Conservation (phyloP, 2,888 invertebrate genomes). For the Apamea monoglypha region DNA sequence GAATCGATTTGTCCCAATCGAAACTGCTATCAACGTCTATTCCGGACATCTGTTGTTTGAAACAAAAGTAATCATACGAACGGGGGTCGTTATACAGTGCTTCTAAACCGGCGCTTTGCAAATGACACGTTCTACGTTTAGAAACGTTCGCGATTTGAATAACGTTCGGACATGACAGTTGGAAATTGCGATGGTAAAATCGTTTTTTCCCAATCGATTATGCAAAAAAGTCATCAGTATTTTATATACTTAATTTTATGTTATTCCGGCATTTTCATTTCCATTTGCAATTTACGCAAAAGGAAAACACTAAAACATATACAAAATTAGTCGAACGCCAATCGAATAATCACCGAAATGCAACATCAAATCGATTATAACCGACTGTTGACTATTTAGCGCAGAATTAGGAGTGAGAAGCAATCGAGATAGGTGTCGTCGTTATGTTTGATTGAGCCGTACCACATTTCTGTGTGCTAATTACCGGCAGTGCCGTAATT, state of each 20-base stretch:
- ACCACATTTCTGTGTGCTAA: slow-evolving; percentile 67
- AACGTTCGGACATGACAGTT: slow-evolving; percentile 60
- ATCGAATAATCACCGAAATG: slow-evolving; percentile 30
- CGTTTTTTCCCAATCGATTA: slow-evolving; percentile 50
- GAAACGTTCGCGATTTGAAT: slow-evolving; percentile 70
- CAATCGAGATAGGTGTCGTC: slow-evolving; percentile 59
- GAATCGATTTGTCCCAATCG: slow-evolving; percentile 62
- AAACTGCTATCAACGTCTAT: slow-evolving; percentile 67
- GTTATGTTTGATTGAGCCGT: slow-evolving; percentile 64
- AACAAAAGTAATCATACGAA: slow-evolving; percentile 78
- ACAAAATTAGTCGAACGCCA: background rate
- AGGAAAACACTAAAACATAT: background rate
- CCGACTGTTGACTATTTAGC: slow-evolving; percentile 27
- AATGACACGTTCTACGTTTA: slow-evolving; percentile 71
- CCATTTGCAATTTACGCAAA: background rate
- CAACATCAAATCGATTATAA: slow-evolving; percentile 32
- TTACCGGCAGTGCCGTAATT: slow-evolving; percentile 57
- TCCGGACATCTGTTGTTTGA: slow-evolving; percentile 77
- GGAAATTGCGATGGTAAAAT: slow-evolving; percentile 54
- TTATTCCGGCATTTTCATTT: background rate
- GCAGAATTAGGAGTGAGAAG: slow-evolving; percentile 45
- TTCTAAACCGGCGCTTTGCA: slow-evolving; percentile 66
- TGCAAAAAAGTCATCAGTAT: slow-evolving; percentile 26
- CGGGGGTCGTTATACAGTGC: slow-evolving; percentile 71
- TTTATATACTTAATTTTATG: background rate